Percentiles rank a stretch among this genome's conserved stretches.
Evolutionary conservation across 2,888 invertebrate species (phyloP).

Genomic region (Torymus aiolomorphi): DNA sequence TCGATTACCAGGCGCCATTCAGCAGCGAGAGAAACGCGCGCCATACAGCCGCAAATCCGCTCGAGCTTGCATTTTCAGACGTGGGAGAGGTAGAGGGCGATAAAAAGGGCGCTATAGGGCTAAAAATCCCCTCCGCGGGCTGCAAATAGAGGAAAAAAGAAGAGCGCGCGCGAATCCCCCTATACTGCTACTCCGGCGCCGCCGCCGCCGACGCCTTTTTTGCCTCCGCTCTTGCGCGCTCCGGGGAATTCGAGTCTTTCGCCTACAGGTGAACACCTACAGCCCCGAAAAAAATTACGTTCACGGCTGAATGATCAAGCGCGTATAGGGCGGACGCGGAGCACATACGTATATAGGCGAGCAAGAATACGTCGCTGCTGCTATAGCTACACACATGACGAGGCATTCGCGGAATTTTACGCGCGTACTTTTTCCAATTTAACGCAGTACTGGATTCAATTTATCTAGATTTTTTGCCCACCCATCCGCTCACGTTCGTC

Average conservation of each 20-base stretch:
- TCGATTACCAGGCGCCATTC: slow-evolving; percentile 40
- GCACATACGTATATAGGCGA: no score
- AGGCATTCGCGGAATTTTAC: slow-evolving; percentile 46
- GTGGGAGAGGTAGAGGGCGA: no score
- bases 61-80: slow-evolving; percentile 27
- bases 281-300: slow-evolving; percentile 25
- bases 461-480: slow-evolving; percentile 32
- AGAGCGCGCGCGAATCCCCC: not conserved
- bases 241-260: slow-evolving; percentile 9
- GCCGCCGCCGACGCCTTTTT: not conserved
- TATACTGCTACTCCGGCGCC: not conserved
- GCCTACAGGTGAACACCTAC: slow-evolving; percentile 2
- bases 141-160: not conserved
- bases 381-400: slow-evolving; percentile 1
- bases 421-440: slow-evolving; percentile 52
- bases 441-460: slow-evolving; percentile 54
- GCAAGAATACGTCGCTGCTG: slow-evolving; percentile 14
- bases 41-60: slow-evolving; percentile 11
- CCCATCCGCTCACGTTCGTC: not conserved
- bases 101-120: not conserved
- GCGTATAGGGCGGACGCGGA: not conserved
- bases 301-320: slow-evolving; percentile 39
- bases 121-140: slow-evolving; percentile 5
- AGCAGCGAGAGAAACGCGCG: slow-evolving; percentile 1
- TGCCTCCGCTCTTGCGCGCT: not conserved